Conservation (phyloP, 2,797 vertebrate species). For the Helicolenus hilgendorfi region DNA sequence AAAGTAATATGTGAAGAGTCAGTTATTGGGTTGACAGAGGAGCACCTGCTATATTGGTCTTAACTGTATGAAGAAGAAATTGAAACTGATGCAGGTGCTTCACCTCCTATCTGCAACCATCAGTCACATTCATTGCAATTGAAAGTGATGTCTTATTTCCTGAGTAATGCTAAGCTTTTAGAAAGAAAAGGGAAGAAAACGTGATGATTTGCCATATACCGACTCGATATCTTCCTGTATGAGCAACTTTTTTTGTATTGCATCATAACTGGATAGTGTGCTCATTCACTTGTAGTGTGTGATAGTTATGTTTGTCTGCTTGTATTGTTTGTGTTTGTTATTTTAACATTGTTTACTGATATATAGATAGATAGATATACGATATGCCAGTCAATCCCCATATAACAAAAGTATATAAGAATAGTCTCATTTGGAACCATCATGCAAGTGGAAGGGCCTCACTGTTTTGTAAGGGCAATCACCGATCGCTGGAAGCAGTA, state of each 20-base stretch:
- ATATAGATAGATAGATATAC: not conserved
- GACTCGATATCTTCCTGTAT: not conserved
- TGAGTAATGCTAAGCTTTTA: constrained; percentile 21
- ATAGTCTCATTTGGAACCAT: not conserved
- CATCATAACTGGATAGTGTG: not conserved
- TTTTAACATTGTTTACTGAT: not conserved
- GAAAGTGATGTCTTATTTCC: constrained; percentile 45
- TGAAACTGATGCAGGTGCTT: constrained; percentile 49
- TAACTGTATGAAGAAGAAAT: constrained; percentile 41
- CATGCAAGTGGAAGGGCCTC: not conserved
- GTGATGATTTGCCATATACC: not conserved
- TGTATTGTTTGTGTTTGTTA: not conserved
- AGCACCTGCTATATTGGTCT: not conserved
- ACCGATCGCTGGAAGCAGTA: too few species aligned
- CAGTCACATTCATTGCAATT: not conserved
- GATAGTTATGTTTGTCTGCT: not conserved
- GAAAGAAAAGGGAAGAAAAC: not conserved
- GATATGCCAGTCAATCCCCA: not conserved
- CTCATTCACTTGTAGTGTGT: not conserved
- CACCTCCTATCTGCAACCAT: not conserved
- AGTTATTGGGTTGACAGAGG: not conserved
- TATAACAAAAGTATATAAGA: not conserved
- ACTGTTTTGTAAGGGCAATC: not conserved
- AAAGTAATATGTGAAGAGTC: not conserved
- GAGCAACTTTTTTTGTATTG: not conserved